Base-by-base conservation (phyloP, 1,140 invertebrate genomes). In the Drosophila elegans region DNA sequence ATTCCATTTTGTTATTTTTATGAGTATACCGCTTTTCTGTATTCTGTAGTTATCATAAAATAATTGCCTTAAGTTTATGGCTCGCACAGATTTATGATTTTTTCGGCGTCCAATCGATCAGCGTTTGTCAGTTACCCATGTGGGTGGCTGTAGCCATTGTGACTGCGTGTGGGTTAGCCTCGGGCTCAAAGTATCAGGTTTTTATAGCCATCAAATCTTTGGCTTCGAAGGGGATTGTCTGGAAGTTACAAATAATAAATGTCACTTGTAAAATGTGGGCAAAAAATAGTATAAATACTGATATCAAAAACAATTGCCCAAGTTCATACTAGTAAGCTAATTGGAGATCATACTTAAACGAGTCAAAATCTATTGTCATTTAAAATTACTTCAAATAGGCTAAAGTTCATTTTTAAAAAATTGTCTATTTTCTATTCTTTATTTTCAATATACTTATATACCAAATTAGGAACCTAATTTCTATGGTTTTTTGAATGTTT, bases 151-250 rank as follows among this genome's bases (percentile, higher is more conserved):
- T 75, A 62, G 79, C 77, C 80, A 77, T 84, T 84, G 81, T 80
- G 80, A 80, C 76, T 76, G 80, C 42, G 81, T 83, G 80, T 84
- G 80, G 81, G 80, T 85, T 84, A 72, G 81, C 81, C 77, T 59
- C 49, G 49, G 75, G 76, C 76, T 16, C 38, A 74, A 71, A 63
- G 66, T 73, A 75, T 78, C 68, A 36, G 53, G 48, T 62, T 85
- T 74, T 63, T 51, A 56, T 51, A 21, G 45, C 42, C 49, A 49
- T 44, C 45, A 73, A 52, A 69, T 51, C 29, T 34, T 57, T 25
- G 51, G 42, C 62, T 71, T 71, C 21, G 52, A 59, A 49, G 60
- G 56, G 42, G 38, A 44, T 27, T 48, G 36, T 21, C 34, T 32
- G 21, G 39, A 41, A 67, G 27, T 25, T 51, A 5, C 21, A 0